Evolutionary conservation across 2,113 vertebrate genomes (phyloP), one percentile per base, ranked within the genome.

Genomic region (Climacteris rufus): DNA sequence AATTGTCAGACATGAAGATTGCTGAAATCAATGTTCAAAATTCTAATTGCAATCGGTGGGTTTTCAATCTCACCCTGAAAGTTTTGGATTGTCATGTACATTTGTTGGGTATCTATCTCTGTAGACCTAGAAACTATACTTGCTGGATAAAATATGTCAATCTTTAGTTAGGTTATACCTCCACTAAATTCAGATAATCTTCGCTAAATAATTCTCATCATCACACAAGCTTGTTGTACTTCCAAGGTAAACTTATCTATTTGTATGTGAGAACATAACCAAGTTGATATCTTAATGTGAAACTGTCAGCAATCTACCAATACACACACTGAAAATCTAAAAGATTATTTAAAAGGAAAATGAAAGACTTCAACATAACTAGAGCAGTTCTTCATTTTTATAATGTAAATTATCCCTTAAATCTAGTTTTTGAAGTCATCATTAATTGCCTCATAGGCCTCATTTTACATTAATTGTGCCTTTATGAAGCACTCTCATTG

Each of bases 391-490:
- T 75, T 71, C 47, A 50, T 59, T 95, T 95, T 90, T 65, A 74
- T 92, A 95, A 96, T 57, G 64, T 60, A 89, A 96, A 96, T 93
- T 88, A 93, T 86, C 66, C 79, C 40, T 96, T 74, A 71, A 63
- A 40, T 84, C 47, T 93, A 75, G 86, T 49, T 95, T 87, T 78
- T 65, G 33, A 92, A 96, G 85, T 75, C 49, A 92, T 59, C 69
- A 50, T 84, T 87, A 96, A 74, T 42, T 90, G 57, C 83, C 54
- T 90, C 61, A 93, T 50, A 77, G 59, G 52, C 61, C 21, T 54
- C 15, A 18, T 74, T 89, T 85, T 54, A 91, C 52, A 89, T 92
- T 94, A 91, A 93, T 40, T 63, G 44, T 47, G 31, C 74, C 87
- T 92, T 94, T 87, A 90, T 53, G 60, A n/a, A 91, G 45, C 20